Evolutionary conservation across 1,140 invertebrate species (phyloP).

Genomic region (Spodoptera litura): DNA sequence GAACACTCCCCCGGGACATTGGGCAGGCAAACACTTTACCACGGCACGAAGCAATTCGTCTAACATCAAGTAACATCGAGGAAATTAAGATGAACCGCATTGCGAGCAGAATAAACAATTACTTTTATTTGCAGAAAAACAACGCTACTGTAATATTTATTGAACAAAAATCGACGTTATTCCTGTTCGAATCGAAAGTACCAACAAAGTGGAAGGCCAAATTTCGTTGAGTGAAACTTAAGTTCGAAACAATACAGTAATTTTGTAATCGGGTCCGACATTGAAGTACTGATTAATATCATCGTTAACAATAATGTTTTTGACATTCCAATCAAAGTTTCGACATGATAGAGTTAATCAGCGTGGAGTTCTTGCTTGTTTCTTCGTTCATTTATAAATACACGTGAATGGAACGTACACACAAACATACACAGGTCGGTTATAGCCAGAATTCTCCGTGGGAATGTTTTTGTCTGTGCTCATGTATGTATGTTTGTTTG

Average conservation of each 20-base stretch:
- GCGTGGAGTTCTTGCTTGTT: background rate
- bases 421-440: too few species aligned
- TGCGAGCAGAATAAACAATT: background rate
- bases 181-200: background rate
- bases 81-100: conserved; percentile 53
- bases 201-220: background rate
- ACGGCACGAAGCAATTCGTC: conserved; percentile 53
- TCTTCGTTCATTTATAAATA: background rate
- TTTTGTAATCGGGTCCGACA: background rate
- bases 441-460: too few species aligned
- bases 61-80: conserved; percentile 40
- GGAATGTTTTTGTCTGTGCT: too few species aligned
- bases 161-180: background rate
- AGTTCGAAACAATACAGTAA: background rate
- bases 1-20: conserved; percentile 45
- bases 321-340: conserved; percentile 12
- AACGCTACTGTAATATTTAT: background rate
- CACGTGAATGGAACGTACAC: too few species aligned
- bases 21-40: conserved; percentile 58
- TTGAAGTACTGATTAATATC: background rate
- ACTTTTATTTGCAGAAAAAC: background rate
- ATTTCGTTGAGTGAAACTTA: background rate
- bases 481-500: too few species aligned
- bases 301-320: background rate
- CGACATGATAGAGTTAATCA: background rate